Percentiles rank a stretch among this genome's conserved stretches.
Conservation (phyloP, 2,113 vertebrate genomes). For the Sapajus apella region DNA sequence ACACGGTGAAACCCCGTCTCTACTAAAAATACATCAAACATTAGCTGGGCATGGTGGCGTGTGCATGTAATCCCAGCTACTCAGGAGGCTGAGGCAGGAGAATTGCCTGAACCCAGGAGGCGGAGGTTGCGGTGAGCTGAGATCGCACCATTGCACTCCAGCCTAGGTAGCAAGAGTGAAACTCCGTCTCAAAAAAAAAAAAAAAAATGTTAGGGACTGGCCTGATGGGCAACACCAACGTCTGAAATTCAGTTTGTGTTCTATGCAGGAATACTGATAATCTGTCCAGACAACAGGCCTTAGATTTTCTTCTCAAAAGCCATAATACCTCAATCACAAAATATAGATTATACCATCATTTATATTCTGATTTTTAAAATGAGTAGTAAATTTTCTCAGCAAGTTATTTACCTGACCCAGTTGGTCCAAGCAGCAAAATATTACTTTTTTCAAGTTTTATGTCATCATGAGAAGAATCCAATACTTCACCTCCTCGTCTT, state of each 20-base stretch:
- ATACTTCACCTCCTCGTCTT: slow-evolving; percentile 94
- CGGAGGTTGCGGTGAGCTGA: too few relatives aligned
- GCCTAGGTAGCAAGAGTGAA: too few relatives aligned
- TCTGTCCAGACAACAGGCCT: background rate
- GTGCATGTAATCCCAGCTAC: too few relatives aligned
- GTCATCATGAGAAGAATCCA: slow-evolving; percentile 93
- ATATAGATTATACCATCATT: background rate
- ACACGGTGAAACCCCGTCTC: too few relatives aligned
- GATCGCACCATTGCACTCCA: too few relatives aligned
- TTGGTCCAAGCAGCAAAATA: slow-evolving; percentile 97
- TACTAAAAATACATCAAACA: too few relatives aligned
- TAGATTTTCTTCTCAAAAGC: background rate
- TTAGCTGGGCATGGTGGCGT: too few relatives aligned
- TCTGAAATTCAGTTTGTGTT: background rate
- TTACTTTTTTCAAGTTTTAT: slow-evolving; percentile 99
- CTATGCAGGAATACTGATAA: background rate
- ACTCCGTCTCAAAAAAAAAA: too few relatives aligned
- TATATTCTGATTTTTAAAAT: slow-evolving; percentile 13
- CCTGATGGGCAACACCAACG: background rate
- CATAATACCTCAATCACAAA: slow-evolving; percentile 15
- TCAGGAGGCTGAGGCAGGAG: too few relatives aligned
- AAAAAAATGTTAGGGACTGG: background rate
- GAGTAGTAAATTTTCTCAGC: slow-evolving; percentile 15
- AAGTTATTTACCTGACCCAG: slow-evolving; percentile 92
- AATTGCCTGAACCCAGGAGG: too few relatives aligned